Percentiles rank a stretch among this genome's conserved stretches.
Conservation (phyloP, 1,140 invertebrate genomes). For the Phenacoccus solenopsis region DNA sequence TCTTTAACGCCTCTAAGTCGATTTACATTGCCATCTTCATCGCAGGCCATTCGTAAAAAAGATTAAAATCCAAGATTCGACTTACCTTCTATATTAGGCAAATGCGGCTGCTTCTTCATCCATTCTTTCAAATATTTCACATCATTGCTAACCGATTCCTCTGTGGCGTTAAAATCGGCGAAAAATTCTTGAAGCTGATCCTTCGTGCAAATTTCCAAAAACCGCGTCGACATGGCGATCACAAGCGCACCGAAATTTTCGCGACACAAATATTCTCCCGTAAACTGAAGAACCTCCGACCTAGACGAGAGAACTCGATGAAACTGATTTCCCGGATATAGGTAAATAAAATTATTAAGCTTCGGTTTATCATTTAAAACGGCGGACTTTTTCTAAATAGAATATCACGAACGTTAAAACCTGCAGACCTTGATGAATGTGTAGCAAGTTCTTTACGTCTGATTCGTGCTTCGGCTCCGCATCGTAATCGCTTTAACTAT, state of each 20-base stretch:
- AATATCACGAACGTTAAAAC: background rate
- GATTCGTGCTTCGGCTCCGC: background rate
- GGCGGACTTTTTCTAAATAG: background rate
- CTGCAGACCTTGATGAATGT: background rate
- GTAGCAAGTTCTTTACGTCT: background rate
- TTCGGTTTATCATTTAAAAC: background rate
- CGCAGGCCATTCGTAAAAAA: background rate
- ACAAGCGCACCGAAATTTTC: no score
- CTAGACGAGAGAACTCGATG: no score
- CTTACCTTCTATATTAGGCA: slow-evolving; percentile 23
- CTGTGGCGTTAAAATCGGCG: slow-evolving; percentile 23
- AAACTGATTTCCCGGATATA: no score
- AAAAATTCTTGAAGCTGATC: slow-evolving; percentile 22
- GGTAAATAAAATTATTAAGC: background rate
- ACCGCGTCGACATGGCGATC: background rate
- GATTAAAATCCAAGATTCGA: no score
- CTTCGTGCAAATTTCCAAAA: background rate
- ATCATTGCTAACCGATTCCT: slow-evolving; percentile 22
- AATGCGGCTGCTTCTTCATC: slow-evolving; percentile 27
- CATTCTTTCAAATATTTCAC: slow-evolving; percentile 25
- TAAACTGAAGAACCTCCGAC: no score
- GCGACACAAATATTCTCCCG: background rate
- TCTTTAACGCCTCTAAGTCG: no score
- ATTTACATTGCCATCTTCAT: no score
- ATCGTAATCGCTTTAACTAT: no score